These are phyloP conservation scores for Tenthredo livida DNA, from an alignment of 2,888 invertebrate genomes.

Conservation along the genomic window DNA sequence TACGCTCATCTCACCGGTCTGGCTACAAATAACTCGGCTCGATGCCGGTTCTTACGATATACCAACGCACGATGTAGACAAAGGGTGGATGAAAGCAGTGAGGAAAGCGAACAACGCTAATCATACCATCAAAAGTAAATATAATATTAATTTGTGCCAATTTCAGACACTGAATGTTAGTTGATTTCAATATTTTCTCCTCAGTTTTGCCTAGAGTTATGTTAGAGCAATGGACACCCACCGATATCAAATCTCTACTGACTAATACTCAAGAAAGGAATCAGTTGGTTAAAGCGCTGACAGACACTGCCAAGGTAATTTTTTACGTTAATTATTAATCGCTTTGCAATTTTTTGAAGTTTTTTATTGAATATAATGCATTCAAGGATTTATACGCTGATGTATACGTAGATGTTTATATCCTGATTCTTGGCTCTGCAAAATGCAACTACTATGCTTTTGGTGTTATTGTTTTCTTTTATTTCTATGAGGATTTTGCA, in stretches of 20 bases:
- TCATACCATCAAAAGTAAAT: slow-evolving; percentile 82
- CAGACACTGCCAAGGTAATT: slow-evolving; percentile 79
- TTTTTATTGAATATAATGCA: neutral
- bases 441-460: too few species aligned
- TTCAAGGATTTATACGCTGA: too few species aligned
- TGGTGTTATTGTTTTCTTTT: too few species aligned
- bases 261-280: slow-evolving; percentile 84
- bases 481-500: too few species aligned
- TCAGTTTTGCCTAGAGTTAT: slow-evolving; percentile 93
- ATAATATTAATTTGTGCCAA: neutral
- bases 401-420: too few species aligned
- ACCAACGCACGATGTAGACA: slow-evolving; percentile 90
- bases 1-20: slow-evolving; percentile 95
- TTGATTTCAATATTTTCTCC: slow-evolving; percentile 67
- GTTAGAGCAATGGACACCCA: slow-evolving; percentile 91
- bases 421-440: too few species aligned
- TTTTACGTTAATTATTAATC: slow-evolving; percentile 79
- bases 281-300: slow-evolving; percentile 85
- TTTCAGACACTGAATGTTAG: neutral
- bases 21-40: slow-evolving; percentile 91
- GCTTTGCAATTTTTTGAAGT: slow-evolving; percentile 60
- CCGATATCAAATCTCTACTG: slow-evolving; percentile 88
- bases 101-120: slow-evolving; percentile 80
- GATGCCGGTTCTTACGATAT: slow-evolving; percentile 83
- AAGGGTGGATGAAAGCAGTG: slow-evolving; percentile 89